phyloP scores from a whole-genome alignment of 2,888 invertebrate species.

The Eurois occulta region DNA sequence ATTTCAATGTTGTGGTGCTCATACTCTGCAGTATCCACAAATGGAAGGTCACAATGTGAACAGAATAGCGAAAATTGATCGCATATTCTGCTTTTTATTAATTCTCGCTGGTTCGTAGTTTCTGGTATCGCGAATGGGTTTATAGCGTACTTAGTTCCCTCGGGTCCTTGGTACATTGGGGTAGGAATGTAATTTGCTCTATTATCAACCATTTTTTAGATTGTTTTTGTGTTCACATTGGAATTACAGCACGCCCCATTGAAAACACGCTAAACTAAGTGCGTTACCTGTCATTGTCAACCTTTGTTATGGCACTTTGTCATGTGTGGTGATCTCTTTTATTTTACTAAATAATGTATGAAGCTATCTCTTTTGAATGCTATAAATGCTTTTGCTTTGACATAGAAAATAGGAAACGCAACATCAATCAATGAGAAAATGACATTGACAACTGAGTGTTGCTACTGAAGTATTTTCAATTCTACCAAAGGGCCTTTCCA shows the following conservation, averaged over 20 bases:
- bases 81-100: slow-evolving; percentile 19
- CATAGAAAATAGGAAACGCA: slow-evolving; percentile 3
- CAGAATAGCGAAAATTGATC: slow-evolving; percentile 64
- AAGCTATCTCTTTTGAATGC: slow-evolving; percentile 19
- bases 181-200: slow-evolving; percentile 52
- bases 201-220: slow-evolving; percentile 58
- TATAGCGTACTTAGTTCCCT: slow-evolving; percentile 57
- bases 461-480: slow-evolving; percentile 5
- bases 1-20: slow-evolving; percentile 75
- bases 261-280: slow-evolving; percentile 6
- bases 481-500: background rate
- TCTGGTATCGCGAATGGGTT: slow-evolving; percentile 57
- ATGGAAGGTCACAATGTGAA: slow-evolving; percentile 72
- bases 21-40: slow-evolving; percentile 68
- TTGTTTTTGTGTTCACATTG: slow-evolving; percentile 20
- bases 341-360: background rate
- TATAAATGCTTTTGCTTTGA: background rate
- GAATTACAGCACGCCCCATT: slow-evolving; percentile 9
- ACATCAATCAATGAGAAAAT: slow-evolving; percentile 48
- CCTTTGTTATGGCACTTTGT: background rate
- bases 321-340: background rate
- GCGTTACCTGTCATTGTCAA: slow-evolving; percentile 11
- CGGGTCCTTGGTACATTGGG: slow-evolving; percentile 50
- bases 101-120: slow-evolving; percentile 13
- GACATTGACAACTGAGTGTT: slow-evolving; percentile 55